Evolutionary conservation across 2,888 invertebrate species (phyloP).

Genomic region (Dorcus parallelipipedus): DNA sequence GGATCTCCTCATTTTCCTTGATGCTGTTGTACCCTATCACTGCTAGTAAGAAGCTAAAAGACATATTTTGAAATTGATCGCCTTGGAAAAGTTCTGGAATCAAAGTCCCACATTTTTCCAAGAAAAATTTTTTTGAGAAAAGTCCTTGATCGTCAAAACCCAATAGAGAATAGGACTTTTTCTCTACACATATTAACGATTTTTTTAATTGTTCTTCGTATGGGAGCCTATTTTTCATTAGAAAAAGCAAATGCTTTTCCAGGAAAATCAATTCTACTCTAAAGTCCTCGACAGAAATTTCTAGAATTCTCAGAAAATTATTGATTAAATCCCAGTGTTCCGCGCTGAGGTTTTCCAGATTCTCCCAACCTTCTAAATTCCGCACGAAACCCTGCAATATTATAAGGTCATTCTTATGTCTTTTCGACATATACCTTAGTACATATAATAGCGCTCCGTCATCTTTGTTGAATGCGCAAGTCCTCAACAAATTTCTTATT

Average conservation of each 20-base stretch:
- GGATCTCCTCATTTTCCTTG: background rate
- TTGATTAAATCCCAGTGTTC: constrained; percentile 1
- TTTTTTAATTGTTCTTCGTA: constrained; percentile 3
- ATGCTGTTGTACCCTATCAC: background rate
- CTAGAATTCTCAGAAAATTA: background rate
- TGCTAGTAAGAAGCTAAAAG: background rate
- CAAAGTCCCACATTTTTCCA: background rate
- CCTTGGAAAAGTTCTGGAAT: background rate
- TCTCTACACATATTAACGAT: background rate
- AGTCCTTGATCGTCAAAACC: background rate
- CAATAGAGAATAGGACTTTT: background rate
- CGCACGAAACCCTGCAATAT: background rate
- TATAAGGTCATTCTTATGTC: constrained; percentile 7
- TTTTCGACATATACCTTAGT: background rate
- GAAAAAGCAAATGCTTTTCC: background rate
- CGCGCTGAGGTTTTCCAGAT: background rate
- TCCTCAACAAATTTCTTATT: background rate
- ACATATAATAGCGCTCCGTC: background rate
- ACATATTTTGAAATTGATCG: background rate
- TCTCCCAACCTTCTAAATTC: background rate
- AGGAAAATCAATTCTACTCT: background rate
- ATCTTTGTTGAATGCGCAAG: background rate
- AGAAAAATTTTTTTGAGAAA: background rate
- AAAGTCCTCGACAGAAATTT: background rate
- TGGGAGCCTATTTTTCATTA: background rate